Evolutionary conservation across 2,888 invertebrate genomes (phyloP), one percentile per base, ranked within the genome.

Genomic region (Dicyrtoma fusca): DNA sequence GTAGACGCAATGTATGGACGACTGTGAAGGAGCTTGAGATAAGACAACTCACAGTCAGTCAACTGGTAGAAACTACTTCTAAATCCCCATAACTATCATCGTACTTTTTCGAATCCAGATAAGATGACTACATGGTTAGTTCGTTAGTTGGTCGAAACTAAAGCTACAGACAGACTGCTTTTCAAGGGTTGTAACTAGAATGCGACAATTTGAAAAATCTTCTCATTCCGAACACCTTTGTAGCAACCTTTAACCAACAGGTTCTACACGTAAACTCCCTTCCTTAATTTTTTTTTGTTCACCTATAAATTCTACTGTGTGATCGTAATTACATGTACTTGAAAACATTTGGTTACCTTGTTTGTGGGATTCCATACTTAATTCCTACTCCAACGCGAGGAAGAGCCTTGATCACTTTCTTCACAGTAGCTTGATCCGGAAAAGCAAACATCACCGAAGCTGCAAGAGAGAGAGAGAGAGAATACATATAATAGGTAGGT

Each of bases 381-480:
- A 98, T 96, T 82, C 99, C 99, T 64, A 99, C 97, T 11, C 99
- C 98, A 76, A 99, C 97, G 74, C 96, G 87, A 0, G 99, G 99
- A 81, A 99, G 87, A 1, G 95, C 95, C 85, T 96, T 96, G 85
- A 99, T 96, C 81, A 99, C 97, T 86, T 96, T 95, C 87, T 97
- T 97, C 82, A 99, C 97, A 61, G 97, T 96, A 79, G 91, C 89
- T 85, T 97, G 96, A 85, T 98, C 97, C 81, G 94, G 92, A 85
- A 99, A 97, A 79, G 97, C 95, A 87, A 99, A 97, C 90, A 99
- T 92, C 83, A 99, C 95, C 72, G 99, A 98, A 66, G 97, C 96
- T 96, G 88, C 78, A 89, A 89, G 76, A 78, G 81, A 78, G 82
- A 82, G 80, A n/a, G 4, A 49, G n/a, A 49, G 3, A 49, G 49